These are phyloP conservation scores for Amphiduros pacificus DNA, from an alignment of 2,888 invertebrate species.

Conservation along the genomic window DNA sequence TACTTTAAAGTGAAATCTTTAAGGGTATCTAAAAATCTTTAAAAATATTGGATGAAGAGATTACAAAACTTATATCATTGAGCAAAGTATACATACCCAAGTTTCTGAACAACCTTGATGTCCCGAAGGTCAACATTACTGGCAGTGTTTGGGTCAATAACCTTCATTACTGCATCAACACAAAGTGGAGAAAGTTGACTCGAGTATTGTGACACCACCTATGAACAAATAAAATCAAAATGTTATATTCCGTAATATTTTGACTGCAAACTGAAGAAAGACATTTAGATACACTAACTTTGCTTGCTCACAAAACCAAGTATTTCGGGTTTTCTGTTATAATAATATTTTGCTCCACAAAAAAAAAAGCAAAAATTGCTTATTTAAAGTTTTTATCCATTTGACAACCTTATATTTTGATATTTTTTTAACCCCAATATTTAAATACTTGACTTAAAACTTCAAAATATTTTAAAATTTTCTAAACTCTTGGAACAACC, in stretches of 20 bases:
- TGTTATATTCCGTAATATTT: background rate
- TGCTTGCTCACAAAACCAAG: no score
- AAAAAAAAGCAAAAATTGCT: background rate
- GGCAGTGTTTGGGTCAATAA: constrained; percentile 71
- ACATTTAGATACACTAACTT: background rate
- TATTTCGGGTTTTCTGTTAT: background rate
- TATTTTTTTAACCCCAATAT: no score
- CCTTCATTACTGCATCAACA: constrained; percentile 91
- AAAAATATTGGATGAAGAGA: no score
- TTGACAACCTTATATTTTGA: no score
- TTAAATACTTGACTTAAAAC: no score
- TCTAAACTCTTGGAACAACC: no score
- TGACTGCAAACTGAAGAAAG: background rate
- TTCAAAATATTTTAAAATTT: no score
- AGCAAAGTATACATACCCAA: constrained; percentile 73
- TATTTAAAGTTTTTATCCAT: no score
- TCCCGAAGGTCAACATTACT: constrained; percentile 85
- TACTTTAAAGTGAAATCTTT: no score
- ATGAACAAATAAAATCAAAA: constrained; percentile 17
- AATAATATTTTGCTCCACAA: background rate
- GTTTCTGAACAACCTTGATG: constrained; percentile 93
- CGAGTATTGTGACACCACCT: constrained; percentile 97
- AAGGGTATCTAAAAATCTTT: no score
- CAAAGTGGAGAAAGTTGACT: constrained; percentile 93
- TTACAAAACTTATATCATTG: no score